These are phyloP conservation scores for Muscicapa adusta DNA, from an alignment of 2,113 vertebrate species.

Conservation along the genomic window DNA sequence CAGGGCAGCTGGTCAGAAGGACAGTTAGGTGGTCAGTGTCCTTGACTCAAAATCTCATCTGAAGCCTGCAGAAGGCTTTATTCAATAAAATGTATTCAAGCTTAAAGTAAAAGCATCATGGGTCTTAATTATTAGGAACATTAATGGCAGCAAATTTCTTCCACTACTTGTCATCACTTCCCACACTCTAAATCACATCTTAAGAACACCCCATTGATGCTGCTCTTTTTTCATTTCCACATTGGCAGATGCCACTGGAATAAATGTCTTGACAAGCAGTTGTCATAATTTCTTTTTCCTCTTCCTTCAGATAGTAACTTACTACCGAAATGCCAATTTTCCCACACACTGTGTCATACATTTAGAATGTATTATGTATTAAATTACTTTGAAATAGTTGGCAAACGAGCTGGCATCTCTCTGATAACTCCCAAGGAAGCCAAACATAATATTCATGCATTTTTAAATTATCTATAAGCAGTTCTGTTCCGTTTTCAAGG, in stretches of 20 bases:
- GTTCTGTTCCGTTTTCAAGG: neutral
- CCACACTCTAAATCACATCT: neutral
- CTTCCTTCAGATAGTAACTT: neutral
- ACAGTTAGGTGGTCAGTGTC: neutral
- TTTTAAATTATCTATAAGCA: constrained; percentile 8
- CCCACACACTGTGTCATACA: neutral
- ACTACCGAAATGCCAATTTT: neutral
- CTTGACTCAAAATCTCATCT: neutral
- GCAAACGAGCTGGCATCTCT: neutral
- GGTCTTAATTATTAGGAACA: neutral
- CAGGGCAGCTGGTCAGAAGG: neutral
- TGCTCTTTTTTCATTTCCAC: constrained; percentile 5
- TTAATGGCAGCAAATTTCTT: neutral
- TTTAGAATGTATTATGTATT: constrained; percentile 8
- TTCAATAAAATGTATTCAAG: neutral
- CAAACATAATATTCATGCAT: neutral
- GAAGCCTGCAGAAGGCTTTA: neutral
- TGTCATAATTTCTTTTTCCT: neutral
- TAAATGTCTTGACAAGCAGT: constrained; percentile 13
- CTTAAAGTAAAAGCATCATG: neutral
- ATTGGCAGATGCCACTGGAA: neutral
- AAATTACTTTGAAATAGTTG: neutral
- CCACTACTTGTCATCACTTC: neutral
- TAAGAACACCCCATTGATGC: neutral
- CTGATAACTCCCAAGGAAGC: neutral